Conservation (phyloP, 2,113 vertebrate species). For the Bambusicola thoracicus region DNA sequence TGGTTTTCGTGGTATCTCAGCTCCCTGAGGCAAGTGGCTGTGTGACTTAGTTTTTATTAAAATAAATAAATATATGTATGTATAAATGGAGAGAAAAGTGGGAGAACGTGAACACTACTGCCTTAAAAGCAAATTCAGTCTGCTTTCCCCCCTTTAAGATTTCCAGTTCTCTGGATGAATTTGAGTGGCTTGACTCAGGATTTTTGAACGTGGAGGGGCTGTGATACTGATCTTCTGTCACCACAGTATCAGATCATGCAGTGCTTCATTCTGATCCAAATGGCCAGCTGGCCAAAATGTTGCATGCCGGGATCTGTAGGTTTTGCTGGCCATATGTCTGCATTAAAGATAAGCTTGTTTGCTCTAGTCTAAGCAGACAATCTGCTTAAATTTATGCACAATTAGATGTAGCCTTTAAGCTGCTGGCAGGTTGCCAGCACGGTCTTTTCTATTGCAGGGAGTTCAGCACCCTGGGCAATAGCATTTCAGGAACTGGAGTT, state of each 20-base stretch:
- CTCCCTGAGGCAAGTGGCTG: conserved; percentile 12
- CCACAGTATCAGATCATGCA: conserved; percentile 5
- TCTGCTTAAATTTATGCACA: conserved; percentile 66
- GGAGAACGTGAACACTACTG: not conserved
- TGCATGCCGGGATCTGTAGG: conserved; percentile 65
- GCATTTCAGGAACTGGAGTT: conserved; percentile 5
- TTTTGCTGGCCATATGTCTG: conserved; percentile 66
- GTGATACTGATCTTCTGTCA: conserved; percentile 22
- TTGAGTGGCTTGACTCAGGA: not conserved
- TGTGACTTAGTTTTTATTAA: not conserved
- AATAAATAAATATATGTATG: not conserved
- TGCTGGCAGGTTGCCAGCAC: not conserved
- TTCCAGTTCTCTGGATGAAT: not conserved
- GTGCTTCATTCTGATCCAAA: conserved; percentile 39
- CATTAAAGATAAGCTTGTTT: conserved; percentile 70
- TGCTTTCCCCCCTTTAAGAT: not conserved
- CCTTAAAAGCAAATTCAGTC: not conserved
- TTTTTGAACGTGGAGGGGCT: not conserved
- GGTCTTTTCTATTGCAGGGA: conserved; percentile 2
- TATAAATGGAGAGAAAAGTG: not conserved
- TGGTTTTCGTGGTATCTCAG: not conserved
- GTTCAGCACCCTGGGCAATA: not conserved
- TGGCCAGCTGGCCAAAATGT: conserved; percentile 35
- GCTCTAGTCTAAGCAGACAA: conserved; percentile 58
- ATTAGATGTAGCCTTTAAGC: conserved; percentile 59